Evolutionary conservation across 2,888 invertebrate species (phyloP).

Genomic region (Hirtodrosophila duncani): DNA sequence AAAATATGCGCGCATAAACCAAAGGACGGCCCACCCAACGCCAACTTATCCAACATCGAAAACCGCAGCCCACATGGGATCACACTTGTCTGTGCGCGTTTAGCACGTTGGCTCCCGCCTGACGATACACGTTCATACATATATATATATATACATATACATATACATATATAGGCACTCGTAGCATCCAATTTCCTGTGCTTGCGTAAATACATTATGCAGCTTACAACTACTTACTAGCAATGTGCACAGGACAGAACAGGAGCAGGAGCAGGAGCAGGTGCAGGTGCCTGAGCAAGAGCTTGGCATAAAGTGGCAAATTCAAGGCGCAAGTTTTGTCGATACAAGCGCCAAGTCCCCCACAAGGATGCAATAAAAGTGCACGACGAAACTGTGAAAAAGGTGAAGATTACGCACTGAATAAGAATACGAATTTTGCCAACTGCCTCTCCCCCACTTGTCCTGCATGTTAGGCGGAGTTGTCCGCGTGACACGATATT

Average conservation of each 20-base stretch:
- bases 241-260: constrained; percentile 2
- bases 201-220: constrained; percentile 74
- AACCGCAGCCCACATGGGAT: constrained; percentile 42
- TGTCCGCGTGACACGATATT: no score
- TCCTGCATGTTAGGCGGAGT: no score
- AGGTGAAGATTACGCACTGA: constrained; percentile 72
- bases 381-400: constrained; percentile 53
- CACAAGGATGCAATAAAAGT: constrained; percentile 59
- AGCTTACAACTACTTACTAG: constrained; percentile 69
- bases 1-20: constrained; percentile 30
- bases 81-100: constrained; percentile 69
- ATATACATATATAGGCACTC: constrained; percentile 23
- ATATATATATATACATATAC: constrained; percentile 5
- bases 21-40: constrained; percentile 29
- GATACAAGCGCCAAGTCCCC: constrained; percentile 43
- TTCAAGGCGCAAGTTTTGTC: constrained; percentile 60
- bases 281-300: constrained; percentile 5
- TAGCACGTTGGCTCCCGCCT: constrained; percentile 48
- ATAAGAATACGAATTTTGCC: constrained; percentile 46
- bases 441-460: no score
- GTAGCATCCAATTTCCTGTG: constrained; percentile 72
- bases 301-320: constrained; percentile 58
- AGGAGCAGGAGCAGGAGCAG: constrained; percentile 10
- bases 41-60: constrained; percentile 28
- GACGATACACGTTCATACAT: constrained; percentile 25